Evolutionary conservation across 1,140 invertebrate genomes (phyloP), one percentile per base, ranked within the genome.

Genomic region (Drosophila mojavensis): DNA sequence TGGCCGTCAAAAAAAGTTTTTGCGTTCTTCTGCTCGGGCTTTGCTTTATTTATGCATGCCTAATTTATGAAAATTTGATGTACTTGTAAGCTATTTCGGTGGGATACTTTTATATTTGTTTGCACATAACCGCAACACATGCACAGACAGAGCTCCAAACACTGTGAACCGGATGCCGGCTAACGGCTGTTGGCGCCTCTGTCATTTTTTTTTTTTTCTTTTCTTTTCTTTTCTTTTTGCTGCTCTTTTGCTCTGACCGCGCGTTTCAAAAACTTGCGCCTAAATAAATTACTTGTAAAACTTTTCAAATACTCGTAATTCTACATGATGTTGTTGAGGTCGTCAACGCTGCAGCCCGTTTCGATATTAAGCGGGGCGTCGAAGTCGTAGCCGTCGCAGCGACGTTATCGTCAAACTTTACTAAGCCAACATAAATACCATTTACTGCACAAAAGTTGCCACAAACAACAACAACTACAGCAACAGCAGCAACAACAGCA

Each of bases 11-110:
- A 79, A 82, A 86, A 81, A 79, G 77, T 78, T 86, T 63, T 61
- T 45, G n/a, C 53, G 41, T 41, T 73, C 41, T 41, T 73, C 41
- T 67, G 55, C 50, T 24, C 15, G 39, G 24, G 41, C 48, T 67
- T 69, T 55, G 55, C 64, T 78, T 89, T 84, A 88, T 89, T 89
- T 89, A 89, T 89, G 85, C 80, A 89, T 89, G 80, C 80, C 84
- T 89, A 89, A 89, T 89, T 89, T 89, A 89, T 89, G 84, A 89
- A 89, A 89, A 89, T 89, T 89, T 89, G 84, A 89, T 89, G 84
- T 89, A 89, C 84, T 89, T 89, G 80, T 89, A 88, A 88, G 84
- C 84, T 84, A 84, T 89, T 89, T 89, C 78, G 80, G 80, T 79
- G 80, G 74, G 75, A 89, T 89, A 89, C 84, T 89, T 89, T 83